Base-by-base conservation (phyloP, 2,888 invertebrate genomes). In the Orthonychiurus folsomi region DNA sequence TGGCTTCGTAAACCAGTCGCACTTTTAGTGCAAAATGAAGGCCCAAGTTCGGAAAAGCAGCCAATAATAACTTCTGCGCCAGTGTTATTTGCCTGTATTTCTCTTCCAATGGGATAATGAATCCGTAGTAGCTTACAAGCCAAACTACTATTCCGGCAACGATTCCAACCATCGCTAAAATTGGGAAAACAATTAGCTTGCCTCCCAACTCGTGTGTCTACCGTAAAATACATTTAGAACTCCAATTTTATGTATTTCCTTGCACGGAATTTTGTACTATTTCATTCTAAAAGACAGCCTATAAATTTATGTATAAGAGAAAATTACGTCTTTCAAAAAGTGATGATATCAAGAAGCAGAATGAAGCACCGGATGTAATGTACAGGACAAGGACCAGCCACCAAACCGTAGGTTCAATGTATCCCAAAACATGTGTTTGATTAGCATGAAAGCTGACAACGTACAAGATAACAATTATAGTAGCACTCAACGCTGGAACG, bases 321-420 rank as follows among this genome's bases (percentile, higher is more conserved):
- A n/a, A n/a, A n/a, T 67, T 65, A 80, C 80, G 78, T 76, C 76
- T 78, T 18, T 75, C 74, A 68, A 80, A 80, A 67, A 80, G 75
- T 3, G 77, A 74, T 61, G 78, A 77, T 50, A 80, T 68, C 25
- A 76, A 73, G 69, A 80, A 79, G 63, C 77, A 76, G 70, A 78
- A 79, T 2, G 73, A 68, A n/a, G 79, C 76, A 9, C 76, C 75
- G 2, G 78, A 72, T 2, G 77, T 69, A 21, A 75, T 70, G 69
- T 78, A 80, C 9, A 78, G 60, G 28, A 79, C 56, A 1, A 80
- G 73, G 62, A 79, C 78, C 2, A 80, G 57, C 66, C 78, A 75
- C 68, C 69, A 71, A 50, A 72, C 60, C n/a, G 63, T 59, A 1
- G 70, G 65, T 25, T 71, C 70, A 56, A 70, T 66, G 15, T 67